These are phyloP conservation scores for Ptilorrhoa leucosticta DNA, from an alignment of 2,113 vertebrate genomes.

Conservation along the genomic window DNA sequence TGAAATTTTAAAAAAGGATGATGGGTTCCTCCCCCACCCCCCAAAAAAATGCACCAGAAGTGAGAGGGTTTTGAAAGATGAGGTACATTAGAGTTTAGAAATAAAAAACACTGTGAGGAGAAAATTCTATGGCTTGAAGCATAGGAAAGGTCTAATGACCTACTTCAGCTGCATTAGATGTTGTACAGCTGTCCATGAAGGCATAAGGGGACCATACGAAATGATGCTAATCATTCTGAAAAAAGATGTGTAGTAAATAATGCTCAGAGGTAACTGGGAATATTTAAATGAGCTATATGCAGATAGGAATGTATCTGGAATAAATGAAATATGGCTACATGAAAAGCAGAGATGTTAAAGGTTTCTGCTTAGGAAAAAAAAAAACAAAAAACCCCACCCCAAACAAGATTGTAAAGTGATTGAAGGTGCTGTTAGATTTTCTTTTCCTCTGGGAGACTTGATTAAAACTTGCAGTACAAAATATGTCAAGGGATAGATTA, in stretches of 20 bases:
- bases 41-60: not conserved
- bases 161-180: not conserved
- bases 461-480: constrained; percentile 49
- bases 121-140: not conserved
- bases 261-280: not conserved
- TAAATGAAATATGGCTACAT: not conserved
- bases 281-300: constrained; percentile 2
- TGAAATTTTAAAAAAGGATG: not conserved
- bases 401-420: constrained; percentile 34
- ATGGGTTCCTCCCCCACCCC: not conserved
- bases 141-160: not conserved
- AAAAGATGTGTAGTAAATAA: not conserved
- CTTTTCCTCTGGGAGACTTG: constrained; percentile 25
- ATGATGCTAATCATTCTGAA: constrained; percentile 5
- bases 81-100: not conserved
- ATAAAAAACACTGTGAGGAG: not conserved
- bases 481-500: constrained; percentile 38
- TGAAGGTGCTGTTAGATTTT: constrained; percentile 27
- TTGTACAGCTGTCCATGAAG: not conserved
- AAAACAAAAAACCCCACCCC: not conserved
- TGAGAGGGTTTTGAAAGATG: not conserved
- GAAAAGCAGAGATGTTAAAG: constrained; percentile 25
- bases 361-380: not conserved
- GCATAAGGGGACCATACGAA: not conserved
- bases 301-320: not conserved